phyloP scores from a whole-genome alignment of 2,113 vertebrate species.

The Bothrops jararaca region DNA sequence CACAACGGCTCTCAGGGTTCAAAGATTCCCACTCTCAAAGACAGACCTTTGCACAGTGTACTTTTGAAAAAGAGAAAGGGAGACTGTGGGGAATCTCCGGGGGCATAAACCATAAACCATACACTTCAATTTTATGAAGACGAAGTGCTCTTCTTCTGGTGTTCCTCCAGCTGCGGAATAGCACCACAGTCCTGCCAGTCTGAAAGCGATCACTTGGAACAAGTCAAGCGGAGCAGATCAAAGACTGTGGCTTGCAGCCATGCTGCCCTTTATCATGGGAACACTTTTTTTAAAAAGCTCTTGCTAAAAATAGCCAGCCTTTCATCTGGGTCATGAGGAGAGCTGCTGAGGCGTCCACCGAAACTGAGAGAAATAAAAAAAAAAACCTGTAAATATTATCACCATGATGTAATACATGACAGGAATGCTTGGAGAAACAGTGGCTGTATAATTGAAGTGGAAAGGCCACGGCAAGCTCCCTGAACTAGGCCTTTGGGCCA shows the following conservation, averaged over 20 bases:
- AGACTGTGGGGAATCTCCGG: not conserved
- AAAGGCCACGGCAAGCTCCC: not conserved
- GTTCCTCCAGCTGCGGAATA: not conserved
- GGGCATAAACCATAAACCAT: not conserved
- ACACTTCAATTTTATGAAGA: not conserved
- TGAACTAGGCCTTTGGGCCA: not conserved
- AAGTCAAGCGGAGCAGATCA: slow-evolving; percentile 4
- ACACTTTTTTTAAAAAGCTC: not conserved
- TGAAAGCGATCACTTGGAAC: not conserved
- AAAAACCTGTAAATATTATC: not conserved
- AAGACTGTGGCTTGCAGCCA: not conserved
- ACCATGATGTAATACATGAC: not conserved
- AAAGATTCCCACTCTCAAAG: not conserved
- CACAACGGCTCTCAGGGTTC: not conserved
- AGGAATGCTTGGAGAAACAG: not conserved
- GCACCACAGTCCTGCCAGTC: not conserved
- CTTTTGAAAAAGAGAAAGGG: not conserved
- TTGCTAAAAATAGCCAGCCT: not conserved
- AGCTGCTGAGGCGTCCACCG: not conserved
- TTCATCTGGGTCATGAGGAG: not conserved
- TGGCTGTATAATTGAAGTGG: not conserved
- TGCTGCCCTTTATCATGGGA: not conserved
- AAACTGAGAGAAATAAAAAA: not conserved
- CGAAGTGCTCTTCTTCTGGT: not conserved
- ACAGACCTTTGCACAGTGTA: not conserved